These are phyloP conservation scores for Strix occidentalis DNA, from an alignment of 2,797 vertebrate species.

Conservation along the genomic window DNA sequence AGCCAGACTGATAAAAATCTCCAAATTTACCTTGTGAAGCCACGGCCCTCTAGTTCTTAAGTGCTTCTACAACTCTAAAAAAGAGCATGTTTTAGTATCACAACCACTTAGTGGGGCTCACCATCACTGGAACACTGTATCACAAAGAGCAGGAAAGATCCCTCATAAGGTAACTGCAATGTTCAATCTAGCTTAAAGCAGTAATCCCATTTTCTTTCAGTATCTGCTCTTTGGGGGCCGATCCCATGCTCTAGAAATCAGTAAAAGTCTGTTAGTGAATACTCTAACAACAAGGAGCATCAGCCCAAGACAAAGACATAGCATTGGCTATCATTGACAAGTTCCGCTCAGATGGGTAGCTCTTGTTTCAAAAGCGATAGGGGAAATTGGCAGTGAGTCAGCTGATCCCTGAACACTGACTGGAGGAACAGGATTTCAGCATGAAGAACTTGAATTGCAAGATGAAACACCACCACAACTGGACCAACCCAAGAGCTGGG, in stretches of 20 bases:
- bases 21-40: not conserved
- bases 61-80: not conserved
- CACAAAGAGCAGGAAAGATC: not conserved
- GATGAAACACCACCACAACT: not conserved
- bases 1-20: not conserved
- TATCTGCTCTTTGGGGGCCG: not conserved
- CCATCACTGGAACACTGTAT: not conserved
- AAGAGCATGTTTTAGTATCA: not conserved
- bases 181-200: not conserved
- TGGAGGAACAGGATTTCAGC: not conserved
- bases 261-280: too few relatives aligned
- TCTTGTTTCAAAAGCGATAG: not conserved
- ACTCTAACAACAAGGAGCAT: not conserved
- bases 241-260: not conserved
- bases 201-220: not conserved
- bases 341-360: not conserved
- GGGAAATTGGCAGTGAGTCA: not conserved
- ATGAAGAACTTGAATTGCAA: not conserved
- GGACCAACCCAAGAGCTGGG: not conserved
- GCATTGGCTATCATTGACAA: not conserved
- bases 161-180: not conserved
- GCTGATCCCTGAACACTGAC: not conserved
- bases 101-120: not conserved
- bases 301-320: not conserved
- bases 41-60: not conserved